Percentiles rank a stretch among this genome's conserved stretches.
Evolutionary conservation across 2,888 invertebrate species (phyloP).

Genomic region (Sepioteuthis lessoniana): DNA sequence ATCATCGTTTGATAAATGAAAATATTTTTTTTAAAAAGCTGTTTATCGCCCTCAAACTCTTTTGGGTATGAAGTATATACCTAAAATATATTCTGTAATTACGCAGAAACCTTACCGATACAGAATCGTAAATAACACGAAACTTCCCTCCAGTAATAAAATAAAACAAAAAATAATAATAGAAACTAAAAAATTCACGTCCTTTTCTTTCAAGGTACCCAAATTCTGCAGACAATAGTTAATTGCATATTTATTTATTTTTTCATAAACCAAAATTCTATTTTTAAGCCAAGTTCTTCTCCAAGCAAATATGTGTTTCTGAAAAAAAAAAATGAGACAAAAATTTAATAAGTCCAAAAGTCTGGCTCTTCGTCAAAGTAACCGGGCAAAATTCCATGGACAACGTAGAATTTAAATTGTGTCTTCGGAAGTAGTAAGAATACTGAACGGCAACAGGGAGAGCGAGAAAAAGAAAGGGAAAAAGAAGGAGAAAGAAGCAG

Average conservation of each 20-base stretch:
- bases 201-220: too few species aligned
- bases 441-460: too few species aligned
- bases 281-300: neutral
- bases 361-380: neutral
- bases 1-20: too few species aligned
- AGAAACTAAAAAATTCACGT: neutral
- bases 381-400: constrained; percentile 12
- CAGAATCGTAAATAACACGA: neutral
- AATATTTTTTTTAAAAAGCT: too few species aligned
- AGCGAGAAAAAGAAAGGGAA: neutral
- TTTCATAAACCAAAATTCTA: neutral
- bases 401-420: neutral
- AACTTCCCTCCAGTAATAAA: neutral
- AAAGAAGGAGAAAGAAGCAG: neutral
- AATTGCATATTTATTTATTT: neutral
- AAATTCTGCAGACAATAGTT: neutral
- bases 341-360: neutral
- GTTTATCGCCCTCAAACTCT: too few species aligned
- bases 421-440: neutral
- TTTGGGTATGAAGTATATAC: too few species aligned
- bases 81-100: too few species aligned
- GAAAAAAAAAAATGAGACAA: neutral
- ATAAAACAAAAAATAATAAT: neutral
- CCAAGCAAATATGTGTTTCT: neutral
- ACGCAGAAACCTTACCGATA: too few species aligned